Conservation (phyloP, 2,797 vertebrate genomes). For the Salarias fasciatus region DNA sequence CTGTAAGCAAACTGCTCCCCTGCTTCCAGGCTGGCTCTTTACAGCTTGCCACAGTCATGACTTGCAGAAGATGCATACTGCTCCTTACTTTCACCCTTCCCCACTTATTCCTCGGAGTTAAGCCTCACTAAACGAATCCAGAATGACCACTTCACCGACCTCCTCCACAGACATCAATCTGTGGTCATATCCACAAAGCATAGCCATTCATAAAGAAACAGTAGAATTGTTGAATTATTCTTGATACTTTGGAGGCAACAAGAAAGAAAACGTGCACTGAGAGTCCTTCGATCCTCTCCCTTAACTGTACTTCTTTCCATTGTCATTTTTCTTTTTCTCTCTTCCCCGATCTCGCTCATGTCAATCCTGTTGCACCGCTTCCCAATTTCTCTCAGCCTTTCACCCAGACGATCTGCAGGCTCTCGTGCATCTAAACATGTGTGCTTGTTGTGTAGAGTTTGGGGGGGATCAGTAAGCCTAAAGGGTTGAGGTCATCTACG, state of each 20-base stretch:
- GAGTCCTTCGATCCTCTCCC: too few species aligned
- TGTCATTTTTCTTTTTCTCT: constrained; percentile 5
- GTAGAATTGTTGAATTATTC: neutral
- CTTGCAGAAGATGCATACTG: constrained; percentile 56
- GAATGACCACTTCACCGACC: constrained; percentile 23
- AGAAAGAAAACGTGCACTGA: neutral
- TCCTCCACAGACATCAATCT: constrained; percentile 22
- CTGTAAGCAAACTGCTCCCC: too few species aligned
- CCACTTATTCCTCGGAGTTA: constrained; percentile 26
- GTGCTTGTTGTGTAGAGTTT: constrained; percentile 5
- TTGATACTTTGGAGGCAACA: neutral
- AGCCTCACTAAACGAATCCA: constrained; percentile 57
- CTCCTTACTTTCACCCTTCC: constrained; percentile 35
- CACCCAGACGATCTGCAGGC: constrained; percentile 28
- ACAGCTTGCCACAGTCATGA: constrained; percentile 57
- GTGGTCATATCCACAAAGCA: neutral
- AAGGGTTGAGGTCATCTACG: constrained; percentile 67
- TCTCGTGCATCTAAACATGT: constrained; percentile 28
- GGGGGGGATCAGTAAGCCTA: constrained; percentile 41
- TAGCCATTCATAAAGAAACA: constrained; percentile 3
- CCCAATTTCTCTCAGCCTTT: constrained; percentile 31
- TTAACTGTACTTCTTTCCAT: neutral
- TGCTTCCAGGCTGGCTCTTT: constrained; percentile 27
- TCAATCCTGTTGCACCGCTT: constrained; percentile 36
- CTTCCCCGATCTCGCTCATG: constrained; percentile 6